Evolutionary conservation across 2,113 vertebrate genomes (phyloP).

Genomic region (Microtus richardsoni): DNA sequence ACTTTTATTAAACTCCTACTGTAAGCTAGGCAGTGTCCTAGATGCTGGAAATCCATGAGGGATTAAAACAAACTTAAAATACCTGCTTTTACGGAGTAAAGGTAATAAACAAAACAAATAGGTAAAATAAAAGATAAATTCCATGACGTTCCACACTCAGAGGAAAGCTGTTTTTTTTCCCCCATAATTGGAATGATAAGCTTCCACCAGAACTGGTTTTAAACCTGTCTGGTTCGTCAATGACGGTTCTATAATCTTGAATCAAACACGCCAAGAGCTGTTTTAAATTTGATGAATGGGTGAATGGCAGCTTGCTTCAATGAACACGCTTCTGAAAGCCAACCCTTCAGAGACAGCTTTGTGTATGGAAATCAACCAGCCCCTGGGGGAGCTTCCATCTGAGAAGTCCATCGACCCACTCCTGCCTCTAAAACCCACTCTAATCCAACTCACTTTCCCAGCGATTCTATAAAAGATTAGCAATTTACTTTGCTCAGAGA

Average conservation of each 20-base stretch:
- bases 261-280: constrained; percentile 39
- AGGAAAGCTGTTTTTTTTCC: neutral
- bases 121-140: neutral
- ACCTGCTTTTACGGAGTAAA: neutral
- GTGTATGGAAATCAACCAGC: neutral
- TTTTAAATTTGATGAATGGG: constrained; percentile 38
- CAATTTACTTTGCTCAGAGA: constrained; percentile 1
- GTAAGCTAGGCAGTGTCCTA: neutral
- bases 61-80: neutral
- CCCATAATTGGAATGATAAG: neutral
- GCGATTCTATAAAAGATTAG: neutral
- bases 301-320: constrained; percentile 19
- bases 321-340: neutral
- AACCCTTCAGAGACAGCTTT: neutral
- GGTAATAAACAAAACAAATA: neutral
- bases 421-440: neutral
- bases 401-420: neutral
- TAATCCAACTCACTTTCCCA: neutral
- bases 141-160: neutral
- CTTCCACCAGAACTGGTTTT: constrained; percentile 39
- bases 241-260: constrained; percentile 9
- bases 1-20: neutral
- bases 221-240: neutral
- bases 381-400: neutral
- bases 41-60: neutral